Conservation (phyloP, 30 jellyfish, hydroid and myxozoan genomes). For the Hydractinia echinata region DNA sequence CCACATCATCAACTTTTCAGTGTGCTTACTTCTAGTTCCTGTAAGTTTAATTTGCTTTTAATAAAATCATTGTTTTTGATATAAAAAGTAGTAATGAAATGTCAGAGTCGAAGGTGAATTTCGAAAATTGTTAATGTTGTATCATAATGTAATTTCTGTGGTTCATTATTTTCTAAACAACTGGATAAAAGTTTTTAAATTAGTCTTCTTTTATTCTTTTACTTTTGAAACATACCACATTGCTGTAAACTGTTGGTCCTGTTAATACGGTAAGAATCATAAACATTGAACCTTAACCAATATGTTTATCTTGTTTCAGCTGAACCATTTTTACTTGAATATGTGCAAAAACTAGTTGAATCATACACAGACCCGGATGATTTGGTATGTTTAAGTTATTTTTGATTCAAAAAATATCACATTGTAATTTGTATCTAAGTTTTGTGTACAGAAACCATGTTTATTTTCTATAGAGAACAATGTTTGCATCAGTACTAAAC, state of each 20-base stretch:
- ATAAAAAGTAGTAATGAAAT: too few species aligned
- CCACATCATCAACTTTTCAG: constrained; percentile 87
- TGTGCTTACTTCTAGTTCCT: constrained; percentile 39
- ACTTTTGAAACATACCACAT: too few species aligned
- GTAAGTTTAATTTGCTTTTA: constrained; percentile 23
- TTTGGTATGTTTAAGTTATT: constrained; percentile 53
- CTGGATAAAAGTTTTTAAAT: too few species aligned
- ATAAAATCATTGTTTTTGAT: too few species aligned
- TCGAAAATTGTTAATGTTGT: too few species aligned
- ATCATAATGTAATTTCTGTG: too few species aligned
- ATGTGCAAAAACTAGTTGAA: constrained; percentile 48
- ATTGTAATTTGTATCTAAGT: not conserved
- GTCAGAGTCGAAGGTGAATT: too few species aligned
- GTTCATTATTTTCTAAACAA: too few species aligned
- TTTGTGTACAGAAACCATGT: not conserved
- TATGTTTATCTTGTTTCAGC: constrained; percentile 10
- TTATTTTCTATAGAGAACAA: constrained; percentile 43
- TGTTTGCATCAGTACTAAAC: constrained; percentile 68
- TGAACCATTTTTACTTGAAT: constrained; percentile 39
- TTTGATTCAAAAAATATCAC: too few species aligned
- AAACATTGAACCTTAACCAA: not conserved
- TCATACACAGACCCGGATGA: constrained; percentile 54
- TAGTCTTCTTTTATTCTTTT: too few species aligned
- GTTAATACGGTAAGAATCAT: too few species aligned
- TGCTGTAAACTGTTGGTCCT: too few species aligned